Base-by-base conservation (phyloP, 2,113 vertebrate genomes). In the Clarias batrachus region DNA sequence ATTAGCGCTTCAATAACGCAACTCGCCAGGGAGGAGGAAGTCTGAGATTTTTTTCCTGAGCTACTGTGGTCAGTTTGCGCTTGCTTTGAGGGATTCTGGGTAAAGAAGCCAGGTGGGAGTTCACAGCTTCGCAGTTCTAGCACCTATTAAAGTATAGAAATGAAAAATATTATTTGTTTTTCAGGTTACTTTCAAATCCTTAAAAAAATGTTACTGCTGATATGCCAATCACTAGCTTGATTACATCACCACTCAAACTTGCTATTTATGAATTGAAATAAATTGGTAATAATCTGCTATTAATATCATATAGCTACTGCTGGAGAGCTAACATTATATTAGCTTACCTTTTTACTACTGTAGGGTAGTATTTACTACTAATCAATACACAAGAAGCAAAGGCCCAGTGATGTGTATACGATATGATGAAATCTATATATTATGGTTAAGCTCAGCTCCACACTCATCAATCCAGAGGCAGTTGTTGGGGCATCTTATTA, bases 71-170 rank as follows among this genome's bases (percentile, higher is more conserved):
- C 92, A 62, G 91, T 91, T n/a, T 92, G 92, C 16, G 91, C 87
- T 27, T 90, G 81, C 33, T 86, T 90, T 70, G 86, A 71, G 27
- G 89, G 74, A 83, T 65, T 90, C 83, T 93, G 94, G 52, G 81
- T 87, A 88, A 96, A 96, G 88, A 96, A 96, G 0, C 89, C 87
- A 1, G 84, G 85, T 17, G 95, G 91, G 8, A 96, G 88, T 89
- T 96, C 95, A 65, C 95, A 96, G 62, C 91, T 91, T 82, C 87
- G 89, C 82, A 96, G 87, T 88, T 96, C 94, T 79, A 96, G 91
- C 19, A 94, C 92, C 85, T 92, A 92, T 48, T 87, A 95, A 84
- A 71, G 73, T 33, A 81, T 30, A 9, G 12, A 79, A 11, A n/a
- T 11, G 6, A 6, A 41, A 19, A 23, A 48, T 41, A 37, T 59